Base-by-base conservation (phyloP, 2,797 vertebrate species). In the Mareca penelope region DNA sequence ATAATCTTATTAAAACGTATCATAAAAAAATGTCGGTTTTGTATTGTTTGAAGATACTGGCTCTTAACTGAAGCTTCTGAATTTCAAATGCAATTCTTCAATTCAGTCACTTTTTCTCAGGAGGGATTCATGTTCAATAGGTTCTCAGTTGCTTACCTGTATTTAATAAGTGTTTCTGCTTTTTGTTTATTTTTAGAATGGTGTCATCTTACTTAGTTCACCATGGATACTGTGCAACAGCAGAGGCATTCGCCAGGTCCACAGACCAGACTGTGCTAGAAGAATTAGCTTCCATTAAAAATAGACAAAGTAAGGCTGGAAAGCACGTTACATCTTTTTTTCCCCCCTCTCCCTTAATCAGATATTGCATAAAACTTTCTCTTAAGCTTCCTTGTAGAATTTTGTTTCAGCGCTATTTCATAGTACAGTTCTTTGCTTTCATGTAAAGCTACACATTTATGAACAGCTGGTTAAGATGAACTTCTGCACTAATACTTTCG, bases 161-260 rank as follows among this genome's bases (percentile, higher is more conserved):
- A 18, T 94, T 83, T 95, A 73, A 77, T 52, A 21, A 87, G 19
- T 28, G 35, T 76, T 91, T 88, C 70, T 88, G 93, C 73, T 88
- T 91, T 94, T 79, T 95, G 79, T 96, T 95, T 94, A 88, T 97
- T 97, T 97, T 96, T 97, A 98, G 98, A 96, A 98, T 98, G 98
- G 98, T 98, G 69, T 98, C 98, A 72, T 98, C 98, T 96, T 98
- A 98, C 61, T 97, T 98, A 96, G 98, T 98, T 94, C 98, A 98
- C 96, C 98, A 98, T 96, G 98, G 98, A 92, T 98, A 98, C 97
- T 98, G 98, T 97, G 98, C 98, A 93, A 98, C 98, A 96, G 98
- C 98, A 92, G 98, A 98, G 97, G 98, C 98, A 95, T 98, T 98
- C 97, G 98, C 98, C 96, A 98, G 98, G 97, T 98, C 98, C 86